Conservation (phyloP, 1,140 invertebrate genomes). For the Danaus plexippus region DNA sequence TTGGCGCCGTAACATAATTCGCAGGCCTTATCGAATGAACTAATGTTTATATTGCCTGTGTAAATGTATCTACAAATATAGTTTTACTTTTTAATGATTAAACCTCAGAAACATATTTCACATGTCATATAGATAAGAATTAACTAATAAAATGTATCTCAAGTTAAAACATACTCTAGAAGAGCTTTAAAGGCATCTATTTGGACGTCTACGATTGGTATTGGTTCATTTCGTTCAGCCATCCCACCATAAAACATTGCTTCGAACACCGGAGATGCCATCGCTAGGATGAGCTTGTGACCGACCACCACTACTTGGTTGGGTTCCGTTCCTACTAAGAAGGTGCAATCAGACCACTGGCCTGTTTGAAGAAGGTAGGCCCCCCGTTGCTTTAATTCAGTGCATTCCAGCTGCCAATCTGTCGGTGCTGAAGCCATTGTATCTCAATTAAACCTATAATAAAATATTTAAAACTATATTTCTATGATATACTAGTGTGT, state of each 20-base stretch:
- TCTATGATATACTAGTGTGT: too few relatives aligned
- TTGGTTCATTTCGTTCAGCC: constrained; percentile 80
- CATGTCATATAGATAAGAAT: neutral
- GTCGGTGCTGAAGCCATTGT: constrained; percentile 42
- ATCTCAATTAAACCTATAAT: neutral
- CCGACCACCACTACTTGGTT: constrained; percentile 81
- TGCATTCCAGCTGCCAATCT: constrained; percentile 83
- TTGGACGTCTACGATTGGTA: constrained; percentile 86
- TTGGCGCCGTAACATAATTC: constrained; percentile 90
- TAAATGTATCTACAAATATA: constrained; percentile 81
- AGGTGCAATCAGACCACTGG: constrained; percentile 86
- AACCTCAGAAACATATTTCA: neutral
- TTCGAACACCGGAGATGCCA: constrained; percentile 87
- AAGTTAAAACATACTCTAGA: constrained; percentile 40
- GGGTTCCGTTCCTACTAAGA: constrained; percentile 84
- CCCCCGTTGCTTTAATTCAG: constrained; percentile 78
- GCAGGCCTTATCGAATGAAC: constrained; percentile 86
- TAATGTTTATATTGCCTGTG: constrained; percentile 83
- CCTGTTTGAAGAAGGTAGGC: constrained; percentile 80
- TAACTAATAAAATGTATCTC: neutral
- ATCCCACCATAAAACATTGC: constrained; percentile 84
- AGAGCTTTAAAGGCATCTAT: constrained; percentile 87
- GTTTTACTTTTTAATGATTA: too few relatives aligned
- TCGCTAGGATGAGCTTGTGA: constrained; percentile 86
- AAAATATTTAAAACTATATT: too few relatives aligned